A percentile compares a stretch with the other conserved stretches of the same genome.
These are phyloP conservation scores for Pteronotus mesoamericanus DNA, from an alignment of 2,797 vertebrate species.

Conservation along the genomic window DNA sequence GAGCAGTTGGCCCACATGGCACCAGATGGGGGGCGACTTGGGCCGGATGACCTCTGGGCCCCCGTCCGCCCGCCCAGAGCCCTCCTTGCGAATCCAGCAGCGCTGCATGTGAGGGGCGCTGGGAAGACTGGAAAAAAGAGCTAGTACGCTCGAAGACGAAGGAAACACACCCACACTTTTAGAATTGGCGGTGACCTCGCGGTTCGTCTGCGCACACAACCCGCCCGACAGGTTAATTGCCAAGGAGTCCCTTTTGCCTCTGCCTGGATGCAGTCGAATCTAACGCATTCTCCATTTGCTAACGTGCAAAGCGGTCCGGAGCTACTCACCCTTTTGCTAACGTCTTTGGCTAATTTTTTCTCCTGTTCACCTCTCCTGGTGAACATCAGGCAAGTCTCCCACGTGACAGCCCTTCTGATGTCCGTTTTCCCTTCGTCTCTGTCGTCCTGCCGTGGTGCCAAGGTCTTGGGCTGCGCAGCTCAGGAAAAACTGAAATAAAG, in stretches of 20 bases:
- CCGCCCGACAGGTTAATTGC: not conserved
- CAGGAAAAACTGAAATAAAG: not conserved
- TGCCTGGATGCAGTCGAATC: not conserved
- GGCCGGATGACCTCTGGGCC: not conserved
- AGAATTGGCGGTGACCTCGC: not conserved
- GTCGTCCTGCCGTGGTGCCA: not conserved
- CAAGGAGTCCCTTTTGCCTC: not conserved
- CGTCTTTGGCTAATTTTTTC: not conserved
- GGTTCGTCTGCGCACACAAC: not conserved
- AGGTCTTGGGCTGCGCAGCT: not conserved
- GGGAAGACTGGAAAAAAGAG: not conserved
- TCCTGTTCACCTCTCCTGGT: not conserved
- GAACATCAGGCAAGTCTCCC: not conserved
- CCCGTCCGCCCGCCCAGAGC: accelerated
- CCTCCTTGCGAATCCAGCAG: not conserved
- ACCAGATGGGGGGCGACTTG: not conserved
- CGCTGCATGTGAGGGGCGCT: accelerated
- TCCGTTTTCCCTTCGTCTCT: not conserved
- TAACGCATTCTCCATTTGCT: not conserved
- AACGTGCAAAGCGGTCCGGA: too few species aligned
- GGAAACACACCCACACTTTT: not conserved
- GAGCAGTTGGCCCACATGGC: accelerated
- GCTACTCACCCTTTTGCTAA: not conserved
- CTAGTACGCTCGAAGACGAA: not conserved
- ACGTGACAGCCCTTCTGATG: not conserved